Conservation (phyloP, 2,113 vertebrate species). For the Lethenteron reissneri region DNA sequence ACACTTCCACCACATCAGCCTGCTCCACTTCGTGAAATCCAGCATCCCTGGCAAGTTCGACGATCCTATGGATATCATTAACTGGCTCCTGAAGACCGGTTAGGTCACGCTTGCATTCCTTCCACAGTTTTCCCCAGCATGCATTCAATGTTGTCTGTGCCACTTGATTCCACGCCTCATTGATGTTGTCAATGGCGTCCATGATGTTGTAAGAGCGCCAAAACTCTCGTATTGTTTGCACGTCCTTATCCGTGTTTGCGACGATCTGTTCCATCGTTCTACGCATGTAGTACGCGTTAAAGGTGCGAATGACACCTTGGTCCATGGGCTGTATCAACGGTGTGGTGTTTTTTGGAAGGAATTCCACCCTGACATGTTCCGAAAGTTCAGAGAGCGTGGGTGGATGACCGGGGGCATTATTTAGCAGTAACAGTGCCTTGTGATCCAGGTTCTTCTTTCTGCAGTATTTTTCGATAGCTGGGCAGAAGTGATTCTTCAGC, state of each 20-base stretch:
- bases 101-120: background rate
- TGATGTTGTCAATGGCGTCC: slow-evolving; percentile 1
- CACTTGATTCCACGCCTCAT: background rate
- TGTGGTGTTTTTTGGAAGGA: background rate
- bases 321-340: slow-evolving; percentile 2
- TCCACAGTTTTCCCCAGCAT: background rate
- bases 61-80: background rate
- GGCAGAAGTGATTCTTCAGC: slow-evolving; percentile 7
- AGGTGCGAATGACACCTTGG: background rate
- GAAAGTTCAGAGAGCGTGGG: background rate
- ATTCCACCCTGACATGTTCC: background rate
- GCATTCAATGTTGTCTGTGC: background rate
- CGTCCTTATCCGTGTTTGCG: background rate
- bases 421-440: slow-evolving; percentile 7
- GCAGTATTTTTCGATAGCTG: slow-evolving; percentile 5
- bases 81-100: background rate
- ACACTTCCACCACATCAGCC: background rate
- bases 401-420: slow-evolving; percentile 8
- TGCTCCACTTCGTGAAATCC: background rate
- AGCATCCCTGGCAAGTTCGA: background rate
- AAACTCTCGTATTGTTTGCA: background rate
- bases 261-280: background rate
- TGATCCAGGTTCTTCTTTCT: background rate
- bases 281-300: background rate
- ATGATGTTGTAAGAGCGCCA: background rate